Percentiles rank a stretch among this genome's conserved stretches.
Conservation (phyloP, 1,140 invertebrate species). For the Andrena cerasifolii region DNA sequence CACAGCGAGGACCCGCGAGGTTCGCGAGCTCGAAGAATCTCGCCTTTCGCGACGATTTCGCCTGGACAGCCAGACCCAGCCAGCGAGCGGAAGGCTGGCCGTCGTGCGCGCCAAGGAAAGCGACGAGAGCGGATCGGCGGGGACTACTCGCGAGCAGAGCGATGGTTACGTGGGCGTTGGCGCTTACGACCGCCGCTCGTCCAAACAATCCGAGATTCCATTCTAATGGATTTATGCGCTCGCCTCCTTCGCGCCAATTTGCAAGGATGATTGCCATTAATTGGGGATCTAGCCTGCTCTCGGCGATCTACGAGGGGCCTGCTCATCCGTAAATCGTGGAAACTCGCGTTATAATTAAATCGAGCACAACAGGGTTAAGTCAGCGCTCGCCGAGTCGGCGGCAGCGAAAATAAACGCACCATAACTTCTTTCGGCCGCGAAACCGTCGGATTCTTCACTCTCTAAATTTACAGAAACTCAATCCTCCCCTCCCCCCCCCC, state of each 20-base stretch:
- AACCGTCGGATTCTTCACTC: too few relatives aligned
- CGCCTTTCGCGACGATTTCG: slow-evolving; percentile 5
- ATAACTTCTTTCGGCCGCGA: background rate
- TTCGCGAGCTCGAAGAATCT: background rate
- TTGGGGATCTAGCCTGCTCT: background rate
- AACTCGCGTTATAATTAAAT: too few relatives aligned
- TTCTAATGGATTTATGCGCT: background rate
- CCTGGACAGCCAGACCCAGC: background rate
- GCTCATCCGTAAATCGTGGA: too few relatives aligned
- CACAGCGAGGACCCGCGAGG: too few relatives aligned
- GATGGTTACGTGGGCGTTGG: slow-evolving; percentile 26
- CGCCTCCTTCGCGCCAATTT: too few relatives aligned
- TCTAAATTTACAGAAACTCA: too few relatives aligned
- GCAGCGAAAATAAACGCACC: slow-evolving; percentile 23
- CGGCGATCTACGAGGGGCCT: too few relatives aligned
- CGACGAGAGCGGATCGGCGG: slow-evolving; percentile 23
- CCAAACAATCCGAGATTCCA: background rate
- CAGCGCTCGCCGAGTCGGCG: slow-evolving; percentile 3
- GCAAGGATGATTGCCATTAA: too few relatives aligned
- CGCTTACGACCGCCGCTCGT: background rate
- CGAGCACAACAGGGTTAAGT: too few relatives aligned
- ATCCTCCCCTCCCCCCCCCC: too few relatives aligned
- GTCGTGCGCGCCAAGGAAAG: slow-evolving; percentile 15
- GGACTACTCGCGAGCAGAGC: slow-evolving; percentile 7
- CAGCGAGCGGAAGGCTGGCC: slow-evolving; percentile 5